phyloP scores from a whole-genome alignment of 2,797 vertebrate genomes.

The Sparidentex hasta region DNA sequence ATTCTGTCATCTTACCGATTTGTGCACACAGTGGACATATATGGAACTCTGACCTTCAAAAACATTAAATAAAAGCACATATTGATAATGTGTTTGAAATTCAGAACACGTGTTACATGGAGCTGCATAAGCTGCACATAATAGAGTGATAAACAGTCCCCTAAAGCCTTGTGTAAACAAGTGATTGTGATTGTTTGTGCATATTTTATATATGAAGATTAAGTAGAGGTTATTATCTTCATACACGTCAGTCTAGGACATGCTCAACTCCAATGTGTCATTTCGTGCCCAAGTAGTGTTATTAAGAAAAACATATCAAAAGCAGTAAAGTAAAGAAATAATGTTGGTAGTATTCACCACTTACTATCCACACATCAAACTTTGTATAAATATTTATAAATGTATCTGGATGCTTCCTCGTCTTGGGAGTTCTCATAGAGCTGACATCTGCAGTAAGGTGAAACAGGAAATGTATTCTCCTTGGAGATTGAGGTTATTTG shows the following conservation, averaged over 20 bases:
- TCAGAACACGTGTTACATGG: background rate
- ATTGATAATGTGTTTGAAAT: background rate
- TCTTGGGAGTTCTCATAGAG: background rate
- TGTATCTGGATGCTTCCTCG: background rate
- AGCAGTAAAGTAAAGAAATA: background rate
- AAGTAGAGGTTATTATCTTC: background rate
- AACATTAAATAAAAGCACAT: background rate
- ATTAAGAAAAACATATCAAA: background rate
- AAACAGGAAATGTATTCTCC: background rate
- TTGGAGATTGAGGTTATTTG: background rate
- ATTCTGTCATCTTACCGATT: background rate
- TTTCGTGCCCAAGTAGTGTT: background rate
- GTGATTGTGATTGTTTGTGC: too few species aligned
- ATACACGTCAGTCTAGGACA: background rate
- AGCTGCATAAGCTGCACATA: background rate
- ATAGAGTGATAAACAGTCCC: background rate
- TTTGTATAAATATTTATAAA: background rate
- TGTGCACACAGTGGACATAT: background rate
- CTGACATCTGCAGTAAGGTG: background rate
- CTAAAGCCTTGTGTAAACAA: background rate
- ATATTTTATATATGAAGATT: background rate
- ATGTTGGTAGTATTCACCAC: background rate
- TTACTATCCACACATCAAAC: background rate
- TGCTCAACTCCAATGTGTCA: background rate
- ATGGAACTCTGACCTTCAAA: background rate